Conservation (phyloP, 1,140 invertebrate genomes). For the Akabosia matsudoensis region DNA sequence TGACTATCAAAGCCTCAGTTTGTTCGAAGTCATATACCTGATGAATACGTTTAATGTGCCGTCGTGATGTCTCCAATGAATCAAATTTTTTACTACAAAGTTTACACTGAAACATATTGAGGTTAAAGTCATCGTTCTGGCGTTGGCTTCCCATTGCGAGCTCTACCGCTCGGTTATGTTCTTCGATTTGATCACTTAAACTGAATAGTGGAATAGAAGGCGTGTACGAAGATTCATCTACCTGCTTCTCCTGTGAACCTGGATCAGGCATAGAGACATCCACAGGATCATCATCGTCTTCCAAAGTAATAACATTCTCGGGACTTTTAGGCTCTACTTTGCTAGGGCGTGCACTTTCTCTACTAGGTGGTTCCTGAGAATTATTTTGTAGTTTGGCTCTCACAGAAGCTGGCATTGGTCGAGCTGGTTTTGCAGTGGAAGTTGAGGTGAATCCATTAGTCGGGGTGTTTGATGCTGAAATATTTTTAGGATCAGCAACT, state of each 20-base stretch:
- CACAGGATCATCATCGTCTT: neutral
- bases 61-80: neutral
- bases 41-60: neutral
- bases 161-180: neutral
- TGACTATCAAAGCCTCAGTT: neutral
- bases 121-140: neutral
- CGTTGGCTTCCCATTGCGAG: neutral
- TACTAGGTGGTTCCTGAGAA: too few species aligned
- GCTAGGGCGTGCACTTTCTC: neutral
- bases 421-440: neutral
- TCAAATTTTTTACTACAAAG: neutral
- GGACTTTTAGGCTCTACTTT: neutral
- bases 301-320: neutral
- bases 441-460: too few species aligned
- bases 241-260: too few species aligned
- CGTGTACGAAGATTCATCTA: neutral
- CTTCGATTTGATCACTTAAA: neutral
- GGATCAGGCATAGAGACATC: neutral
- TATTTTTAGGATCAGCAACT: too few species aligned
- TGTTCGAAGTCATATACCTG: neutral
- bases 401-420: constrained; percentile 3
- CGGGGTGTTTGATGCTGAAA: too few species aligned
- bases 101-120: constrained; percentile 14
- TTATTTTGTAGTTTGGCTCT: constrained; percentile 1
- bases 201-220: neutral